Conservation (phyloP, 92 coral and sea anemone species). For the Paragorgia papillata region DNA sequence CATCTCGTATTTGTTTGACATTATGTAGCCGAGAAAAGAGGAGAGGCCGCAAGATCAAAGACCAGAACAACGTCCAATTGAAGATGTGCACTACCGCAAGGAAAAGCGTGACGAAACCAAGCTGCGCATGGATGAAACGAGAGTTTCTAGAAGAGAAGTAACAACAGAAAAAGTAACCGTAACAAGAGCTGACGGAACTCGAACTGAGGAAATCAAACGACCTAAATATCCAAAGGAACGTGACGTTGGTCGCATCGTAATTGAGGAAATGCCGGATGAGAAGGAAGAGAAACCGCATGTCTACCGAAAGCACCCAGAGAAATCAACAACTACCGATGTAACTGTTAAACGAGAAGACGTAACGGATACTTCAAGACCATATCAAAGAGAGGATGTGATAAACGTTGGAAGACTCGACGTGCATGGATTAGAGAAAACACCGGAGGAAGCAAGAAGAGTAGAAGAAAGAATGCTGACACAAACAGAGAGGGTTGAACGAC, state of each 20-base stretch:
- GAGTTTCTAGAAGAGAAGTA: background rate
- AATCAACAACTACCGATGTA: too few species aligned
- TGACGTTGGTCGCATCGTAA: constrained; percentile 1
- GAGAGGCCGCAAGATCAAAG: too few species aligned
- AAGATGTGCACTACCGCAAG: too few species aligned
- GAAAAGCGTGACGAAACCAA: constrained; percentile 6
- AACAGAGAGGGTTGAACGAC: constrained; percentile 3
- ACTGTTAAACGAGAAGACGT: too few species aligned
- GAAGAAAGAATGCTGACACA: constrained; percentile 6
- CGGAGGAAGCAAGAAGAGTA: constrained; percentile 1
- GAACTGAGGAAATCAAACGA: background rate
- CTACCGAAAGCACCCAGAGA: too few species aligned
- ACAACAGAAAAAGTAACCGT: background rate
- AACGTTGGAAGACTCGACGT: constrained; percentile 17
- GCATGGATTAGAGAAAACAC: background rate
- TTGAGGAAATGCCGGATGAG: background rate
- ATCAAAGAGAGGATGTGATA: background rate
- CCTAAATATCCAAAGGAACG: background rate
- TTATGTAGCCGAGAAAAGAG: too few species aligned
- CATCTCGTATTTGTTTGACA: too few species aligned
- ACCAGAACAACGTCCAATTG: too few species aligned
- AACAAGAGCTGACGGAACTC: background rate
- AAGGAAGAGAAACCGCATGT: too few species aligned
- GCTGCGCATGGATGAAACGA: background rate
- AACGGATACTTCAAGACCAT: too few species aligned